Percentiles rank a stretch among this genome's conserved stretches.
Conservation (phyloP, 2,888 invertebrate species). For the Perithous albicinctus region DNA sequence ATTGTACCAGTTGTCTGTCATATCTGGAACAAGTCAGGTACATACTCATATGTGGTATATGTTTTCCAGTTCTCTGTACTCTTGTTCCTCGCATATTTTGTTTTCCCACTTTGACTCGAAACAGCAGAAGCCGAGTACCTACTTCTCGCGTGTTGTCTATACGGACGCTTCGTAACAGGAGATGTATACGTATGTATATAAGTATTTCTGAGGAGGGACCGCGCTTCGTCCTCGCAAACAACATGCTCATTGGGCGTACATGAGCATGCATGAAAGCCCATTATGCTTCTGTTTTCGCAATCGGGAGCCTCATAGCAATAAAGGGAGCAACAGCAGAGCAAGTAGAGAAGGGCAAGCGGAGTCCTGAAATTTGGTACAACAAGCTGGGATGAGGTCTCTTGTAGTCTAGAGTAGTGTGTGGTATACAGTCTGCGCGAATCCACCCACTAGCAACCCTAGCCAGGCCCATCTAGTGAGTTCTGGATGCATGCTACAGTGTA, state of each 20-base stretch:
- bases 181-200: slow-evolving; percentile 1
- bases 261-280: slow-evolving; percentile 32
- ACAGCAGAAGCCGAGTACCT: slow-evolving; percentile 11
- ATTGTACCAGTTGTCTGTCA: slow-evolving; percentile 52
- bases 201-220: slow-evolving; percentile 12
- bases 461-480: slow-evolving; percentile 33
- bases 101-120: slow-evolving; percentile 12
- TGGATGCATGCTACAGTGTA: slow-evolving; percentile 38
- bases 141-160: slow-evolving; percentile 14
- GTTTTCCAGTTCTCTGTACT: neutral
- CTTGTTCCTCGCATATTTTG: slow-evolving; percentile 10
- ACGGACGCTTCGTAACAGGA: neutral
- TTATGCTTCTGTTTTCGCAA: slow-evolving; percentile 58
- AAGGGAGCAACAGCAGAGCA: neutral
- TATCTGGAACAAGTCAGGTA: slow-evolving; percentile 55
- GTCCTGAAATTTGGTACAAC: slow-evolving; percentile 55
- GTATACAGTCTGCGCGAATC: slow-evolving; percentile 3
- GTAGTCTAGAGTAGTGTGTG: slow-evolving; percentile 6
- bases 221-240: slow-evolving; percentile 61
- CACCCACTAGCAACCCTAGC: slow-evolving; percentile 5
- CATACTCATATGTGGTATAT: neutral
- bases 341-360: slow-evolving; percentile 34
- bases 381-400: slow-evolving; percentile 48
- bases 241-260: slow-evolving; percentile 50
- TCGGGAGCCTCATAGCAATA: slow-evolving; percentile 42